Evolutionary conservation across 2,888 invertebrate species (phyloP), one percentile per base, ranked within the genome.

Genomic region (Pogonocherus hispidulus): DNA sequence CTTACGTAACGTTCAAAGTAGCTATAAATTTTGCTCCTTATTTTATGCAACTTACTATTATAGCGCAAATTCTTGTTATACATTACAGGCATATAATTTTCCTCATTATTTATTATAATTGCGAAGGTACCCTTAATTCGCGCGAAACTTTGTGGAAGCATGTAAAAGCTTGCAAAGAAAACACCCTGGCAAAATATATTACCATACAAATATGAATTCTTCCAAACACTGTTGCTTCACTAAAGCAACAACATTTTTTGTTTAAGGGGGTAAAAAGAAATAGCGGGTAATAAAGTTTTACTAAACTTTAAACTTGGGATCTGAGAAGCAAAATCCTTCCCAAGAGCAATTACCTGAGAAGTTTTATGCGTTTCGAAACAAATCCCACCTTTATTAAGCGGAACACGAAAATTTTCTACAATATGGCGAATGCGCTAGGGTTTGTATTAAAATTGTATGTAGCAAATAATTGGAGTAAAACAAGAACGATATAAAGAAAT

Each of bases 341-440:
- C 41, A n/a, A 41, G 41, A 41, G 41, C 41, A 41, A 41, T 41
- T 41, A 41, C 41, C n/a, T n/a, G n/a, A n/a, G n/a, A 41, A 41
- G 41, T 41, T 41, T 41, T 41, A 41, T 41, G 41, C 41, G 9
- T 41, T 41, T n/a, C n/a, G 41, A 41, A 41, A 41, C 14, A 41
- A 41, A 41, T 41, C 41, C 41, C 14, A 14, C 41, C 41, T 41
- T 41, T 14, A 41, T 41, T 41, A 41, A 14, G n/a, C n/a, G 41
- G 14, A 1, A 5, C 2, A n/a, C 9, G 41, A 16, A 41, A 41
- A 14, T 4, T n/a, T 5, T n/a, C 4, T 2, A n/a, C 2, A 41
- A 41, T 27, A 27, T 27, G 8, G 8, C 27, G 4, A 27, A 5
- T 5, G 27, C 8, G 27, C 4, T 27, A 8, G 27, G 27, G 27